Evolutionary conservation across 2,888 invertebrate genomes (phyloP), one percentile per base, ranked within the genome.

Genomic region (Drosophila planitibia): DNA sequence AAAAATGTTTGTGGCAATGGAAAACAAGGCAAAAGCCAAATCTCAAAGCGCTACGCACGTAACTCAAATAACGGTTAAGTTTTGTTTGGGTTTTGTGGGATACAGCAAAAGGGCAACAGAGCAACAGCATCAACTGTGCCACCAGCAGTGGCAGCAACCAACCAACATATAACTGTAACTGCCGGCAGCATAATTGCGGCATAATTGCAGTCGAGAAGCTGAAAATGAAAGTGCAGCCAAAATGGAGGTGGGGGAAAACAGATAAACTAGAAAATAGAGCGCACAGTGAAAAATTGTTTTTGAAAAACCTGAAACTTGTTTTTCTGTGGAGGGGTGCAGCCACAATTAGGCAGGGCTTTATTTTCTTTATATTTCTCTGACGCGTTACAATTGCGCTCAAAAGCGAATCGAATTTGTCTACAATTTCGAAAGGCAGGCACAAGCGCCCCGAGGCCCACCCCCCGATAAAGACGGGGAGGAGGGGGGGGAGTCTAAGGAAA

Each of bases 221-320:
- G 86, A 85, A 85, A 85, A 90, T 83, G 85, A 90, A 90, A 85
- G 85, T 85, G 86, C 89, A 90, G 65, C 86, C 82, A 70, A 85
- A 81, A 83, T 73, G 58, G 80, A 39, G 14, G 28, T 2, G 22
- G 4, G 4, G 28, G 28, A 3, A 19, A 25, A 54, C 16, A 33
- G 33, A 35, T n/a, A 53, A 35, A 35, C 16, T n/a, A 39, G 44
- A 53, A 66, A 67, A 47, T 47, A 2, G 25, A 47, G 47, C 25
- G 51, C 22, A 25, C 35, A 22, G 30, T 28, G 37, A 57, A 64
- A 63, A 58, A 64, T 57, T 35, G 9, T 62, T 67, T 62, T 49
- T 16, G 59, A 59, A 74, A 44, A 44, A 44, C 22, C 22, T 51
- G 12, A 54, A 70, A 55, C 49, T 60, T 52, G 37, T 22, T 58